Conservation (phyloP, 2,888 invertebrate species). For the Amphipyra tragopoginis region DNA sequence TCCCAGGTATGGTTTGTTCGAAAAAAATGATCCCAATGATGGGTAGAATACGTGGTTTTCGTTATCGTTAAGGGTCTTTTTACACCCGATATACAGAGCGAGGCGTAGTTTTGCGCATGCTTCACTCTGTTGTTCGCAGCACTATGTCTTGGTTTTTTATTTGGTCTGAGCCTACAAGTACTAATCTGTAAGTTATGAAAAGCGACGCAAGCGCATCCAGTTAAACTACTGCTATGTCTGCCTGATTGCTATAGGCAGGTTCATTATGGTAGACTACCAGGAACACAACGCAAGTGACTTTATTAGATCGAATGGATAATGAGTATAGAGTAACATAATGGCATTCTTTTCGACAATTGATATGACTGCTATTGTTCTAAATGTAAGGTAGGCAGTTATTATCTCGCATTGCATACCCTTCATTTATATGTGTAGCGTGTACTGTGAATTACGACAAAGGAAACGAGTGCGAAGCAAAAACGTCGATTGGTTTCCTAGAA, state of each 20-base stretch:
- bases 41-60: no score
- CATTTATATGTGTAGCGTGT: slow-evolving; percentile 9
- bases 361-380: slow-evolving; percentile 52
- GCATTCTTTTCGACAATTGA: slow-evolving; percentile 63
- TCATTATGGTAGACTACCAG: slow-evolving; percentile 44
- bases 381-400: slow-evolving; percentile 41
- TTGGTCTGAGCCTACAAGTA: no score
- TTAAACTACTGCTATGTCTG: slow-evolving; percentile 19
- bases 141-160: no score
- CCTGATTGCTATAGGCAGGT: slow-evolving; percentile 15
- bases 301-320: slow-evolving; percentile 57
- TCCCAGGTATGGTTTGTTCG: no score
- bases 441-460: slow-evolving; percentile 35
- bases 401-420: slow-evolving; percentile 32
- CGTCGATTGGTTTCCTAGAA: slow-evolving; percentile 27
- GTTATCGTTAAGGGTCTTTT: no score
- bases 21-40: no score
- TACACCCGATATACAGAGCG: no score
- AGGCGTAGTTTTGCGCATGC: no score
- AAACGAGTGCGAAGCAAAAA: slow-evolving; percentile 12
- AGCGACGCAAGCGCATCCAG: neutral
- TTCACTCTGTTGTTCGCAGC: no score
- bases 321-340: slow-evolving; percentile 60
- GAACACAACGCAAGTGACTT: slow-evolving; percentile 48
- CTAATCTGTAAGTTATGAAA: no score